Evolutionary conservation across 2,888 invertebrate species (phyloP).

Genomic region (Dioctria rufipes): DNA sequence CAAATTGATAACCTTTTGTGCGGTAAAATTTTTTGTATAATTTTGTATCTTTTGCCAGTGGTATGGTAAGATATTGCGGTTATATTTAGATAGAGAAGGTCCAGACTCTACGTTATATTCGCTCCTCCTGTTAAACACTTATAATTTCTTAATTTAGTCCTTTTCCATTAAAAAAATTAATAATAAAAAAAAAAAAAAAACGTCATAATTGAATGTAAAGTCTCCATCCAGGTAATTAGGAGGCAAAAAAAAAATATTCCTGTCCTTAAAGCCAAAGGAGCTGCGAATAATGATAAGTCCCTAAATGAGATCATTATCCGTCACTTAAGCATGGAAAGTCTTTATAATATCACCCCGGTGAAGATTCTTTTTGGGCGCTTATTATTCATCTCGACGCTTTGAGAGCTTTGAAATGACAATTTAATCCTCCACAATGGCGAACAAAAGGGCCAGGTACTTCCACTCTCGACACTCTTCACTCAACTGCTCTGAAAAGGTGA

Average conservation of each 20-base stretch:
- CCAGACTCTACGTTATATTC: background rate
- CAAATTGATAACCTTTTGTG: slow-evolving; percentile 11
- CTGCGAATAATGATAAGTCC: slow-evolving; percentile 13
- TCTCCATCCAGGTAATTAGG: slow-evolving; percentile 15
- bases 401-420: slow-evolving; percentile 44
- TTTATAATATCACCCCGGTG: background rate
- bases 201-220: slow-evolving; percentile 5
- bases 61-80: background rate
- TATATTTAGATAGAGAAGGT: background rate
- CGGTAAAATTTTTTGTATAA: background rate
- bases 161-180: background rate
- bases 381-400: slow-evolving; percentile 50
- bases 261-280: background rate
- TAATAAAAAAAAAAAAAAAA: too few relatives aligned
- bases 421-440: slow-evolving; percentile 46
- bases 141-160: background rate
- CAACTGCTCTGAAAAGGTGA: background rate
- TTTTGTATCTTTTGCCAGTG: background rate
- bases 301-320: slow-evolving; percentile 41
- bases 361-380: slow-evolving; percentile 32
- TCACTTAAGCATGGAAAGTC: slow-evolving; percentile 24
- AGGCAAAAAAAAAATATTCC: background rate
- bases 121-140: background rate
- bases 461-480: slow-evolving; percentile 1
- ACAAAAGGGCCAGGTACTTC: slow-evolving; percentile 30